phyloP scores from a whole-genome alignment of 2,797 vertebrate species.

The Synaphobranchus kaupii region DNA sequence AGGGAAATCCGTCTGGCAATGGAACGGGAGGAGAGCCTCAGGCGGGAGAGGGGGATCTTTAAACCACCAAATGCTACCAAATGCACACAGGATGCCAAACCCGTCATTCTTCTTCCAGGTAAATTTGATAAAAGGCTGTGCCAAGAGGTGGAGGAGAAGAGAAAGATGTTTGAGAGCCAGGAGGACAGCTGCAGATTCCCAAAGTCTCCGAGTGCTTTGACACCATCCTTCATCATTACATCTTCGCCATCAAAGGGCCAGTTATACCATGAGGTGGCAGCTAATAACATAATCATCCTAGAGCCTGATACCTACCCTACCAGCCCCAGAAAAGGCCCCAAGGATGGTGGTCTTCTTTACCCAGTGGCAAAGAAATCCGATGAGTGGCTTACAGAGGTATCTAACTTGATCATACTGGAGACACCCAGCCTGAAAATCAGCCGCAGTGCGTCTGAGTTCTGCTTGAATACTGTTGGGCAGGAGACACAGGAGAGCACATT shows the following conservation, averaged over 20 bases:
- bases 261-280: conserved; percentile 61
- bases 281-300: conserved; percentile 70
- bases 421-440: conserved; percentile 74
- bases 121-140: conserved; percentile 43
- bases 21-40: conserved; percentile 71
- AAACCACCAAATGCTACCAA: conserved; percentile 69
- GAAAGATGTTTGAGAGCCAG: conserved; percentile 51
- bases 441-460: conserved; percentile 76
- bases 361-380: conserved; percentile 37
- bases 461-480: conserved; percentile 67
- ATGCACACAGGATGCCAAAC: conserved; percentile 57
- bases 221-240: conserved; percentile 76
- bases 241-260: conserved; percentile 71
- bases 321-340: conserved; percentile 48
- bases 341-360: conserved; percentile 44
- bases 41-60: conserved; percentile 65
- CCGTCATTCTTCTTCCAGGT: conserved; percentile 45
- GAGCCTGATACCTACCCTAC: conserved; percentile 62
- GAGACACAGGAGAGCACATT: conserved; percentile 73
- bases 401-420: conserved; percentile 74
- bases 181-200: conserved; percentile 55
- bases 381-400: conserved; percentile 64
- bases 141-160: conserved; percentile 55
- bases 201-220: conserved; percentile 67
- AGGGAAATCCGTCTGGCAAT: conserved; percentile 72